A percentile compares a stretch with the other conserved stretches of the same genome.
These are phyloP conservation scores for Pocillopora grandis DNA, from an alignment of 92 coral and sea anemone genomes.

Conservation along the genomic window DNA sequence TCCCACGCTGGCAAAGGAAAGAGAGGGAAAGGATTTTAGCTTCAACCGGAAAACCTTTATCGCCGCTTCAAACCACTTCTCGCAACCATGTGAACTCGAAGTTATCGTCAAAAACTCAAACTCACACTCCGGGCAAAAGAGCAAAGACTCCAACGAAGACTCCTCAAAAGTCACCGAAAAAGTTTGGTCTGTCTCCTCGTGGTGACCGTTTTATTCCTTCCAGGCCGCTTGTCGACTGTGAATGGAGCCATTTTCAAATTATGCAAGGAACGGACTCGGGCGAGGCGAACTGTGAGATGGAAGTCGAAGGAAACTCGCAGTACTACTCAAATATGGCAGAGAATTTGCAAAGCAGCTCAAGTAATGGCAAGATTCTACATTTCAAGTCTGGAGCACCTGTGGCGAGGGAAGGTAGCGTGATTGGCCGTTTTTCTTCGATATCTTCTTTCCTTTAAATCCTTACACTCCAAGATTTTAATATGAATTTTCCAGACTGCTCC, in stretches of 20 bases:
- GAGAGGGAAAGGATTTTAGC: slow-evolving; percentile 51
- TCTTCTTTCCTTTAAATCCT: too few species aligned
- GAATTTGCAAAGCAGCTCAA: slow-evolving; percentile 25
- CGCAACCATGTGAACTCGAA: slow-evolving; percentile 12
- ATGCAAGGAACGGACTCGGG: slow-evolving; percentile 58
- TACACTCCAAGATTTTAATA: too few species aligned
- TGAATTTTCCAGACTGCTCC: too few species aligned
- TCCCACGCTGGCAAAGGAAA: slow-evolving; percentile 96
- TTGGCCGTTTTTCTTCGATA: too few species aligned
- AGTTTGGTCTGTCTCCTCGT: slow-evolving; percentile 55
- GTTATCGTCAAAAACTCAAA: slow-evolving; percentile 40
- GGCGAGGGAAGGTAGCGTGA: slow-evolving; percentile 74
- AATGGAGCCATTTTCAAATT: slow-evolving; percentile 90
- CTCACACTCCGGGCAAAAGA: slow-evolving; percentile 54
- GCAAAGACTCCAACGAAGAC: slow-evolving; percentile 69
- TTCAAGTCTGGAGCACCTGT: slow-evolving; percentile 90
- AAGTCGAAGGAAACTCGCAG: slow-evolving; percentile 44
- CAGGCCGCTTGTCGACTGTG: slow-evolving; percentile 75
- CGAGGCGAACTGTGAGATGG: slow-evolving; percentile 52
- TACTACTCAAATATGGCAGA: slow-evolving; percentile 25
- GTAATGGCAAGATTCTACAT: slow-evolving; percentile 76
- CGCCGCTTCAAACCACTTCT: slow-evolving; percentile 43
- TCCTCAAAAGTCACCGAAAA: slow-evolving; percentile 66
- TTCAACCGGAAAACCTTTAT: slow-evolving; percentile 51
- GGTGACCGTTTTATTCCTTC: slow-evolving; percentile 95